Percentiles rank a stretch among this genome's conserved stretches.
phyloP scores from a whole-genome alignment of 2,113 vertebrate genomes.

The Equus przewalskii region DNA sequence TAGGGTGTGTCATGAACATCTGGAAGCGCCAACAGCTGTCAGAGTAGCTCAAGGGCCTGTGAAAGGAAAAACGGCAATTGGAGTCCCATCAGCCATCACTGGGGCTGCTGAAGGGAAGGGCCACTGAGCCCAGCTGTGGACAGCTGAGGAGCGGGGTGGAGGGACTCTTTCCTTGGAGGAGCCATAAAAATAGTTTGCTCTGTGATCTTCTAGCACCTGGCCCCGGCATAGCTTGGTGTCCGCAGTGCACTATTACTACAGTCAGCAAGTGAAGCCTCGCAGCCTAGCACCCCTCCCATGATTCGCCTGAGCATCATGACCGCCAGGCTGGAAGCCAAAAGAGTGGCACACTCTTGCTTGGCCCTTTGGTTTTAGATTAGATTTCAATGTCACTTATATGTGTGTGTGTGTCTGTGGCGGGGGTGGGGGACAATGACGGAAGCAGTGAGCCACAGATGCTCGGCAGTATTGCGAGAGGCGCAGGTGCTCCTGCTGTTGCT shows the following conservation, averaged over 20 bases:
- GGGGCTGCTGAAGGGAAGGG: slow-evolving; percentile 43
- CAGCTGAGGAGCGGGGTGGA: slow-evolving; percentile 37
- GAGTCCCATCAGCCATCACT: neutral
- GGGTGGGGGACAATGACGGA: neutral
- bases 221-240: slow-evolving; percentile 28
- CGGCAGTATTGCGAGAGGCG: neutral
- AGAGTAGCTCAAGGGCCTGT: slow-evolving; percentile 43
- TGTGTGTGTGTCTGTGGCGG: neutral
- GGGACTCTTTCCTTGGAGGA: slow-evolving; percentile 45
- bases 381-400: neutral
- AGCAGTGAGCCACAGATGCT: neutral
- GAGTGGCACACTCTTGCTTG: neutral
- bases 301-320: neutral
- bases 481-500: neutral
- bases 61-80: slow-evolving; percentile 55
- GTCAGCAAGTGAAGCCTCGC: neutral
- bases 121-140: neutral
- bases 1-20: slow-evolving; percentile 69
- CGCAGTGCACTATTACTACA: neutral
- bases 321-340: neutral
- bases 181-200: slow-evolving; percentile 64
- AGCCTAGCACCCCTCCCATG: neutral
- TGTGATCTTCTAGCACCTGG: slow-evolving; percentile 59
- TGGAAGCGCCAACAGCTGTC: slow-evolving; percentile 50
- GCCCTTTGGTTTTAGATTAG: slow-evolving; percentile 32